phyloP scores from a whole-genome alignment of 1,140 invertebrate species.

The Drosophila rhopaloa region DNA sequence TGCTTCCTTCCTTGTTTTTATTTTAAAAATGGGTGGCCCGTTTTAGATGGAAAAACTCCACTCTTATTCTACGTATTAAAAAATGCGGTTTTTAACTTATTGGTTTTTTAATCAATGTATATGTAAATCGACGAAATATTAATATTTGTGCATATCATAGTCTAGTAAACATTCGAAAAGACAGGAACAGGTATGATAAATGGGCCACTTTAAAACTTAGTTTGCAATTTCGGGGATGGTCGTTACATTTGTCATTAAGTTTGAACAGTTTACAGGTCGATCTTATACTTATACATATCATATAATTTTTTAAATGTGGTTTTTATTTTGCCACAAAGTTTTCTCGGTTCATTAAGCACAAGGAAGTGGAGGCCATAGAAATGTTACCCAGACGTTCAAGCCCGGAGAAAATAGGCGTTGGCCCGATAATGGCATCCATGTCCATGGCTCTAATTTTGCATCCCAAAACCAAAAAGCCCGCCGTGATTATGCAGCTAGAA shows the following conservation, averaged over 20 bases:
- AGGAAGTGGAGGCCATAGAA: constrained; percentile 32
- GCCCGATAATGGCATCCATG: background rate
- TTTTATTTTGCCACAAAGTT: constrained; percentile 8
- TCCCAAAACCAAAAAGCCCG: constrained; percentile 56
- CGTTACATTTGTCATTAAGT: background rate
- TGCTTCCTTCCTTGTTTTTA: too few relatives aligned
- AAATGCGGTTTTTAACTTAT: too few relatives aligned
- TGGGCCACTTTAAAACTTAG: too few relatives aligned
- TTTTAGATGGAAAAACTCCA: too few relatives aligned
- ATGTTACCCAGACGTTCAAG: constrained; percentile 19
- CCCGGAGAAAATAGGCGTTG: background rate
- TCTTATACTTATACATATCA: background rate
- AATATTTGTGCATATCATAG: too few relatives aligned
- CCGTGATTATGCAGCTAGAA: constrained; percentile 45
- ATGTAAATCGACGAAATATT: too few relatives aligned
- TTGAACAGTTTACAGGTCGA: constrained; percentile 2
- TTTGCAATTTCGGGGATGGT: too few relatives aligned
- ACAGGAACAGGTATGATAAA: too few relatives aligned
- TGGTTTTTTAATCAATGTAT: too few relatives aligned
- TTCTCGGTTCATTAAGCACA: constrained; percentile 6
- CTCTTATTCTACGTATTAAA: too few relatives aligned
- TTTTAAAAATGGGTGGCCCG: too few relatives aligned
- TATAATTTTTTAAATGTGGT: constrained; percentile 6
- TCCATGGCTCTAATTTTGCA: constrained; percentile 54
- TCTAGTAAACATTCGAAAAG: too few relatives aligned